A percentile compares a stretch with the other conserved stretches of the same genome.
Evolutionary conservation across 2,888 invertebrate genomes (phyloP).

Genomic region (Agonum fuliginosum): DNA sequence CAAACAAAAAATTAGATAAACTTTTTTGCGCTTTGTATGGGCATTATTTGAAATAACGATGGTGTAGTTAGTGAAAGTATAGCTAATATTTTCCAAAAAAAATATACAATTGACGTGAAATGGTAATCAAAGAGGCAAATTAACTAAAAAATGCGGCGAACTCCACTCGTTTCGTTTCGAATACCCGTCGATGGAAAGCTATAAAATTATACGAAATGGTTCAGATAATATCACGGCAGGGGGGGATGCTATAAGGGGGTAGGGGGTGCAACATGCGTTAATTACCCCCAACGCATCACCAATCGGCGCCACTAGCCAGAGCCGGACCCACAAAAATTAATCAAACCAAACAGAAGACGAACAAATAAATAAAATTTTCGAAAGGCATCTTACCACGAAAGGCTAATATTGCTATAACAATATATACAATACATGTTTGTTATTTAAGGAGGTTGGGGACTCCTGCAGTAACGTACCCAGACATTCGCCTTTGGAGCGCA

Average conservation of each 20-base stretch:
- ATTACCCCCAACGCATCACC: constrained; percentile 54
- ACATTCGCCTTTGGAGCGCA: too few species aligned
- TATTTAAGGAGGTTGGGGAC: too few species aligned
- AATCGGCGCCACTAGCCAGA: constrained; percentile 18
- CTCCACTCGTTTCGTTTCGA: constrained; percentile 39
- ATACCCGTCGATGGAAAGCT: constrained; percentile 54
- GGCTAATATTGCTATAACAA: neutral
- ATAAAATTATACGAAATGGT: constrained; percentile 58
- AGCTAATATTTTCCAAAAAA: constrained; percentile 16
- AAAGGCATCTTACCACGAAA: neutral
- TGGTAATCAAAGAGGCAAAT: constrained; percentile 53
- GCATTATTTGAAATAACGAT: neutral
- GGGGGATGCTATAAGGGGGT: constrained; percentile 4
- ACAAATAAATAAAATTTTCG: constrained; percentile 40
- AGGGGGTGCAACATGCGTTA: constrained; percentile 49
- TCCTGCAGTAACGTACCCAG: too few species aligned
- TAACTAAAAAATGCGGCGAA: constrained; percentile 42
- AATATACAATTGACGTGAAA: constrained; percentile 50
- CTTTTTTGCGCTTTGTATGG: neutral
- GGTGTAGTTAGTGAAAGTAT: neutral
- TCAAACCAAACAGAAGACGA: constrained; percentile 7
- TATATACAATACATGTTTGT: too few species aligned
- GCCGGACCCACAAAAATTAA: constrained; percentile 16
- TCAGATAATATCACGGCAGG: constrained; percentile 49
- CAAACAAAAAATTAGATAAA: neutral